Evolutionary conservation across 92 coral and sea anemone genomes (phyloP).

Genomic region (Pocillopora grandis): DNA sequence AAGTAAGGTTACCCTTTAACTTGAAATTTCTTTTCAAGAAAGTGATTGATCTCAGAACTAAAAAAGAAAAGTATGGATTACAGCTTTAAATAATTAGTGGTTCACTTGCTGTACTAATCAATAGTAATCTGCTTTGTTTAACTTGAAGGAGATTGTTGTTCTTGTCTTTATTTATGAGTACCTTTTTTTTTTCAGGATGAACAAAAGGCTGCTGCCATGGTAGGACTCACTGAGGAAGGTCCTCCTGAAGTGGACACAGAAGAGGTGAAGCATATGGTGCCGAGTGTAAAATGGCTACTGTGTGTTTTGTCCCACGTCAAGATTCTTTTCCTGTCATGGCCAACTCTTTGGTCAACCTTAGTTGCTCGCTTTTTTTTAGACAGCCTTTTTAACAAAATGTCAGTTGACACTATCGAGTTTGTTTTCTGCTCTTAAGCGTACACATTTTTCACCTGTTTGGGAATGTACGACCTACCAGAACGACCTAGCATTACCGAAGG

Average conservation of each 20-base stretch:
- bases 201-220: constrained; percentile 94
- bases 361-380: too few species aligned
- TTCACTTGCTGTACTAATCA: too few species aligned
- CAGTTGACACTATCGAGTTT: too few species aligned
- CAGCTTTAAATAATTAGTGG: neutral
- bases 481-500: too few species aligned
- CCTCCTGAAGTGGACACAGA: constrained; percentile 92
- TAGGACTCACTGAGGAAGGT: constrained; percentile 85
- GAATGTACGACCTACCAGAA: too few species aligned
- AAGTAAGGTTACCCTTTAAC: constrained; percentile 46
- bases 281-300: neutral
- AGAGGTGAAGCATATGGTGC: constrained; percentile 64
- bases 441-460: too few species aligned
- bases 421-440: too few species aligned
- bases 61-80: neutral
- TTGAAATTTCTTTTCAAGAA: neutral
- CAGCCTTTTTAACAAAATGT: too few species aligned
- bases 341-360: too few species aligned
- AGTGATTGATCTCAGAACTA: neutral
- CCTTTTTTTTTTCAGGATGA: constrained; percentile 70
- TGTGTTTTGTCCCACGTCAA: neutral
- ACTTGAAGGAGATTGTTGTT: too few species aligned
- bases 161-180: neutral
- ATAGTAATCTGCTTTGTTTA: too few species aligned
- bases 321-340: too few species aligned